phyloP scores from a whole-genome alignment of 1,140 invertebrate genomes.

The Drosophila ambigua region DNA sequence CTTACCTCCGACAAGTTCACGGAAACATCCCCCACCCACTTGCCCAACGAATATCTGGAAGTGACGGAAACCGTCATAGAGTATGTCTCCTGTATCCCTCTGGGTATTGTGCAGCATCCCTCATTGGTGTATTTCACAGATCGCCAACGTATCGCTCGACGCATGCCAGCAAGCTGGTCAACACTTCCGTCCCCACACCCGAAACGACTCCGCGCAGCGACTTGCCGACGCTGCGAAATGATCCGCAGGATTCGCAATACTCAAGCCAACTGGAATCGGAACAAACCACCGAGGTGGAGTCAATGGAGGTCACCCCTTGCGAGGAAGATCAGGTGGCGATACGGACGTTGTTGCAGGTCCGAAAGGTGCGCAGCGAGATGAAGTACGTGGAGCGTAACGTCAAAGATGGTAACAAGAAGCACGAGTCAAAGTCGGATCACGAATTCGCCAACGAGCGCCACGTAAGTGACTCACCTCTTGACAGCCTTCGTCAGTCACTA shows the following conservation, averaged over 20 bases:
- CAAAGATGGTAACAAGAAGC: conserved; percentile 66
- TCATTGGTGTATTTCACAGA: conserved; percentile 9
- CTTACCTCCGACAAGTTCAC: conserved; percentile 22
- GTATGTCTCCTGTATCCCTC: conserved; percentile 25
- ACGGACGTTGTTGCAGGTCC: conserved; percentile 61
- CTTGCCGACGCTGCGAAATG: conserved; percentile 55
- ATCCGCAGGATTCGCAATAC: conserved; percentile 18
- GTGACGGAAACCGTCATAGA: conserved; percentile 61
- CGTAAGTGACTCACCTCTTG: conserved; percentile 39
- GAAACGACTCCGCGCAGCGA: conserved; percentile 56
- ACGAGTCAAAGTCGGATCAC: conserved; percentile 79
- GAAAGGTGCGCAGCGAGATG: conserved; percentile 80
- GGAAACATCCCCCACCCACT: conserved; percentile 7
- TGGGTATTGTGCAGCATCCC: neutral
- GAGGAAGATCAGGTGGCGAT: conserved; percentile 10
- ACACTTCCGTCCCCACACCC: conserved; percentile 53
- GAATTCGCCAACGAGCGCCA: conserved; percentile 76
- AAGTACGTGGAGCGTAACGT: conserved; percentile 65
- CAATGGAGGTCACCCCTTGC: conserved; percentile 1
- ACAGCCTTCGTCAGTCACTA: neutral
- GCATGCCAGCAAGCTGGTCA: conserved; percentile 47
- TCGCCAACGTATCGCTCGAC: conserved; percentile 34
- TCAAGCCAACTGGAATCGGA: neutral
- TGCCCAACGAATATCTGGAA: conserved; percentile 58
- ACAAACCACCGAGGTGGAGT: conserved; percentile 11